These are phyloP conservation scores for Calliphora vicina DNA, from an alignment of 1,140 invertebrate genomes.

Conservation along the genomic window DNA sequence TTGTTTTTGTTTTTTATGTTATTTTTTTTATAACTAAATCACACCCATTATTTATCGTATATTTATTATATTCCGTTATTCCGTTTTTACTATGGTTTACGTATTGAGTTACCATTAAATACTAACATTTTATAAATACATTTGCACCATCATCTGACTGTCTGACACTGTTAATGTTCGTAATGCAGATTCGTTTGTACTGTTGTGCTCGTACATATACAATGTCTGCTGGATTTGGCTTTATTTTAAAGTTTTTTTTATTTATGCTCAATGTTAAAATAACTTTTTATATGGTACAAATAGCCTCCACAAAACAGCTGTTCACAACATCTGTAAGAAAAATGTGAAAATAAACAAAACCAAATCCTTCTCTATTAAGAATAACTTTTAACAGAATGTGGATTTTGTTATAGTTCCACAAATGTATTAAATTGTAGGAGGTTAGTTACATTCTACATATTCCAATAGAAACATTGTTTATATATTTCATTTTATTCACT, in stretches of 20 bases:
- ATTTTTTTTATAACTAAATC: too few species aligned
- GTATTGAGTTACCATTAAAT: background rate
- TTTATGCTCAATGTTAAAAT: background rate
- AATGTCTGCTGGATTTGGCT: background rate
- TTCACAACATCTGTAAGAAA: background rate
- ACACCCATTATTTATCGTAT: too few species aligned
- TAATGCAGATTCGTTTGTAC: too few species aligned
- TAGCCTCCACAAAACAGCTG: background rate
- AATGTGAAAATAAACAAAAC: too few species aligned
- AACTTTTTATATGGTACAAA: too few species aligned
- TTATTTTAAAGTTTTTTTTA: background rate
- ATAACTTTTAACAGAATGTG: background rate
- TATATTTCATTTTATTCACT: too few species aligned
- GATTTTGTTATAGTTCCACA: background rate
- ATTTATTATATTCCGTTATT: background rate
- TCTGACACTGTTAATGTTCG: background rate
- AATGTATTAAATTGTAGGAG: background rate
- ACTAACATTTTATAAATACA: background rate
- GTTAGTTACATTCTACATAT: background rate
- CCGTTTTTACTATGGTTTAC: background rate
- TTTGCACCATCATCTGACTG: background rate
- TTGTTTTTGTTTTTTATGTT: too few species aligned
- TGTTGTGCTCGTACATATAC: too few species aligned
- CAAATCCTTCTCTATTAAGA: too few species aligned
- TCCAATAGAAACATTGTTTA: too few species aligned